Evolutionary conservation across 2,888 invertebrate species (phyloP), one percentile per base, ranked within the genome.

Genomic region (Apamea monoglypha): DNA sequence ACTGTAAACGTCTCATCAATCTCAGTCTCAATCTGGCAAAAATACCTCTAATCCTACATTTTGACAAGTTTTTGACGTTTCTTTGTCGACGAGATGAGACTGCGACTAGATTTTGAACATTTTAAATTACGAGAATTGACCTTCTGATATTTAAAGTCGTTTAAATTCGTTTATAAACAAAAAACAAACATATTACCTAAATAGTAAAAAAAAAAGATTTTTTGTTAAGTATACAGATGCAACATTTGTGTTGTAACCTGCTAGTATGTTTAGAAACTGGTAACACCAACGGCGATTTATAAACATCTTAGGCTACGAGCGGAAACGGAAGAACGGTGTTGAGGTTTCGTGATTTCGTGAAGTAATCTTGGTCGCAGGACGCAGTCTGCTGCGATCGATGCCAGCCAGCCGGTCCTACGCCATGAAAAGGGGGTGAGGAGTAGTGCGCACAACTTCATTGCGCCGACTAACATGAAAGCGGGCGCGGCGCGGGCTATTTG

Each of bases 351-450:
- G 64, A 80, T 74, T 78, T 83, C 64, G 71, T 76, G 53, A 80
- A 80, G 68, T 77, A 77, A 68, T 80, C 80, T 84, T 87, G 86
- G 89, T 83, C 80, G 77, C 83, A 87, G 88, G 78, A 90, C 92
- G 91, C 92, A 92, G 91, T 91, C 90, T 90, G 90, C 86, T 90
- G 85, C 94, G 94, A 95, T 94, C 95, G 94, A 95, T 95, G 91
- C 90, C 86, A 90, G 91, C 91, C 91, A 91, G 89, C 91, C 92
- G 90, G 91, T 92, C 91, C 90, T 87, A 88, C 89, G 83, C 87
- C 87, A 87, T 80, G 83, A 81, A 75, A 82, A 82, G 82, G 90
- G 84, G 85, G 81, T 86, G 92, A 90, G 91, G 84, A 89, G 87
- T 84, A 89, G 90, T 94, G 95, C 95, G 95, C 95, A 93, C 90